phyloP scores from a whole-genome alignment of 2,113 vertebrate genomes.

The Eolophus roseicapilla region DNA sequence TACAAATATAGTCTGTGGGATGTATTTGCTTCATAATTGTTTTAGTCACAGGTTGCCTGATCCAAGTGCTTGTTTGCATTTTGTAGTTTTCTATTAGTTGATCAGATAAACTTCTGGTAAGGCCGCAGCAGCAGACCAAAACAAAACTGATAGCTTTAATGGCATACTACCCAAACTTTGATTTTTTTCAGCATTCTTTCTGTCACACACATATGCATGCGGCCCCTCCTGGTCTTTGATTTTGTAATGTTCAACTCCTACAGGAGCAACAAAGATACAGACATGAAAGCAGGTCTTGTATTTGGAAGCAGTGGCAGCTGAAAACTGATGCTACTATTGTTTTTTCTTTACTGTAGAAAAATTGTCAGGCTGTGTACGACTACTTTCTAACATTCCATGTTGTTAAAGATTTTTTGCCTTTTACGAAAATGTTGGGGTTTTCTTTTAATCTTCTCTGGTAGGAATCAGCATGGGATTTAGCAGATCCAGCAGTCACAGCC shows the following conservation, averaged over 20 bases:
- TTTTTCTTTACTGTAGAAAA: not conserved
- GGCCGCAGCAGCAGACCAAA: not conserved
- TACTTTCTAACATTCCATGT: not conserved
- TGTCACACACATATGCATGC: fast-evolving
- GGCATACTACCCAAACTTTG: not conserved
- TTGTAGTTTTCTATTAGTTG: not conserved
- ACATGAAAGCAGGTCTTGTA: not conserved
- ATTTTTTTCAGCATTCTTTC: not conserved
- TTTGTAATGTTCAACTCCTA: not conserved
- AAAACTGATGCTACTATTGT: not conserved
- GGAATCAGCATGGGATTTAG: conserved; percentile 31
- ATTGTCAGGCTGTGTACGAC: not conserved
- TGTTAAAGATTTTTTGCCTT: not conserved
- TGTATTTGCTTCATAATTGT: conserved; percentile 15
- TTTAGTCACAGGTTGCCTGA: not conserved
- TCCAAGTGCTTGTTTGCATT: not conserved
- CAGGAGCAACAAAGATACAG: not conserved
- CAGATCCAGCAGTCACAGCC: conserved; percentile 2
- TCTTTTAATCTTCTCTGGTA: not conserved
- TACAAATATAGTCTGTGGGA: not conserved
- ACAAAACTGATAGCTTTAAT: not conserved
- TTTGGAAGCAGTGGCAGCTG: not conserved
- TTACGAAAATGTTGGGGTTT: not conserved
- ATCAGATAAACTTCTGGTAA: not conserved
- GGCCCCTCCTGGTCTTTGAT: not conserved